Percentiles rank a stretch among this genome's conserved stretches.
phyloP scores from a whole-genome alignment of 2,888 invertebrate genomes.

The Andrena bicolor region DNA sequence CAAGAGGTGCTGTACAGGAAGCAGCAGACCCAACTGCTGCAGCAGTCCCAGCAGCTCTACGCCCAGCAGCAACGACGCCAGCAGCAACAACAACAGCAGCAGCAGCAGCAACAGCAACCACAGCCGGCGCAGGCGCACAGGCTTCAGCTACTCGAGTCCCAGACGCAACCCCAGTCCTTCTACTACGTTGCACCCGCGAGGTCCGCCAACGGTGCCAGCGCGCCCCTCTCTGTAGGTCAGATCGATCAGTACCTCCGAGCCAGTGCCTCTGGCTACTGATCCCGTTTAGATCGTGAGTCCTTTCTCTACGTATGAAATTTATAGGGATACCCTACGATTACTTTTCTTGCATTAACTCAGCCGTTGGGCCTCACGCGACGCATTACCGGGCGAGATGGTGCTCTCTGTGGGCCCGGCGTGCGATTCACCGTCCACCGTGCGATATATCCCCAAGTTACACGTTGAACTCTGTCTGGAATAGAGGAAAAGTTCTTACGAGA shows the following conservation, averaged over 20 bases:
- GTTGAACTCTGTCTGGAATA: too few relatives aligned
- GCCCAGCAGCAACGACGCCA: slow-evolving; percentile 90
- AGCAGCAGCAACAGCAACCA: slow-evolving; percentile 88
- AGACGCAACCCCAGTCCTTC: slow-evolving; percentile 81
- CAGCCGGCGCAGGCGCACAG: slow-evolving; percentile 80
- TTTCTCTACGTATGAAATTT: slow-evolving; percentile 22
- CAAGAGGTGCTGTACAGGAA: slow-evolving; percentile 86
- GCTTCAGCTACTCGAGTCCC: slow-evolving; percentile 84
- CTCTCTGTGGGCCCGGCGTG: slow-evolving; percentile 15
- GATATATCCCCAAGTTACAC: neutral
- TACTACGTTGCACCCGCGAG: slow-evolving; percentile 85
- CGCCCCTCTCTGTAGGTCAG: slow-evolving; percentile 88
- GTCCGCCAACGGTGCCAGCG: slow-evolving; percentile 79
- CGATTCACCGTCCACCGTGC: neutral
- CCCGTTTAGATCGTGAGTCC: slow-evolving; percentile 26
- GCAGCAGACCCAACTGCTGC: slow-evolving; percentile 88
- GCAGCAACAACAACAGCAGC: slow-evolving; percentile 78
- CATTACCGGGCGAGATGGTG: slow-evolving; percentile 28
- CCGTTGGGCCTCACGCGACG: slow-evolving; percentile 16
- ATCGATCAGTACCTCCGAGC: slow-evolving; percentile 92
- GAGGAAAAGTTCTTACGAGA: neutral
- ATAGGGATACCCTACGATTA: slow-evolving; percentile 20
- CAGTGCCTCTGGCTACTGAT: slow-evolving; percentile 60
- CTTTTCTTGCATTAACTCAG: slow-evolving; percentile 7
- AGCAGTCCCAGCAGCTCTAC: slow-evolving; percentile 89